phyloP scores from a whole-genome alignment of 2,797 vertebrate genomes.

The Onychomys arenicola region DNA sequence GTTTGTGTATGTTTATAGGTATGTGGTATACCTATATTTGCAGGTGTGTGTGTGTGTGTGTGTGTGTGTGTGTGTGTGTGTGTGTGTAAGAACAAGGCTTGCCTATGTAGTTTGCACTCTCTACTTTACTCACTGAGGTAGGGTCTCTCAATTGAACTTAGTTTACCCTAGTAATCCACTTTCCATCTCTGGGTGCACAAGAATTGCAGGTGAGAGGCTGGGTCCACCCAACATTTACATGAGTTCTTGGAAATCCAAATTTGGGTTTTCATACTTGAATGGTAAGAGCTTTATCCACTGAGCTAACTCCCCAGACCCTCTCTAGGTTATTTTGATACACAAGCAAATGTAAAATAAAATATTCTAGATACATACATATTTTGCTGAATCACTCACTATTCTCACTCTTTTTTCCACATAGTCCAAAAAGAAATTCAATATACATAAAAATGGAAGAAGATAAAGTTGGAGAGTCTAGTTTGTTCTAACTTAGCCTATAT shows the following conservation, averaged over 20 bases:
- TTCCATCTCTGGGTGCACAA: neutral
- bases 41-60: neutral
- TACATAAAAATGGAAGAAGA: neutral
- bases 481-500: neutral
- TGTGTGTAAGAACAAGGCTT: neutral
- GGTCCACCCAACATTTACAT: neutral
- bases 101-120: neutral
- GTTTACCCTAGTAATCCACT: neutral
- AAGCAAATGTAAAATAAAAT: constrained; percentile 44
- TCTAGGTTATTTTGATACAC: neutral
- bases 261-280: neutral
- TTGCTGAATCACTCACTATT: neutral
- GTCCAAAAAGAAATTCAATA: neutral
- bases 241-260: neutral
- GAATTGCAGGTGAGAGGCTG: neutral
- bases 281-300: neutral
- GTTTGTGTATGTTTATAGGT: neutral
- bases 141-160: neutral
- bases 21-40: too few relatives aligned
- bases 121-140: neutral
- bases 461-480: constrained; percentile 20
- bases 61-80: neutral
- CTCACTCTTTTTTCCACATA: neutral
- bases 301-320: neutral
- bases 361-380: neutral